These are phyloP conservation scores for Damaliscus lunatus DNA, from an alignment of 2,113 vertebrate species.

Conservation along the genomic window DNA sequence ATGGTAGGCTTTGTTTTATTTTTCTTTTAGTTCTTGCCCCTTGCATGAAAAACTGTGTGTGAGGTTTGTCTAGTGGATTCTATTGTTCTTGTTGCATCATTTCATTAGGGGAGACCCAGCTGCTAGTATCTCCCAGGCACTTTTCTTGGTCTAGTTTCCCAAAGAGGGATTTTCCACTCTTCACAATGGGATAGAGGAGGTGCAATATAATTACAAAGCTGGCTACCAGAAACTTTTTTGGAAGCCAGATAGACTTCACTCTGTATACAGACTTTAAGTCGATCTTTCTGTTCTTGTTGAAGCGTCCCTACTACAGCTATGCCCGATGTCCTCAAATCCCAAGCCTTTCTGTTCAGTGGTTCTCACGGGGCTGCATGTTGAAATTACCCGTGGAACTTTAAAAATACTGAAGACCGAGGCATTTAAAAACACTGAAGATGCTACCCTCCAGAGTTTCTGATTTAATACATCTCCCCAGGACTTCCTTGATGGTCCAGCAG, in stretches of 20 bases:
- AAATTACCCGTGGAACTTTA: not conserved
- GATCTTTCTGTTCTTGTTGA: not conserved
- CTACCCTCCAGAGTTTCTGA: not conserved
- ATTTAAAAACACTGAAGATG: not conserved
- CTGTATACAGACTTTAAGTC: not conserved
- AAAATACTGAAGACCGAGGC: not conserved
- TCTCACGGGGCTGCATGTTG: not conserved
- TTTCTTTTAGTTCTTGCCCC: not conserved
- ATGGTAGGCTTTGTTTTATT: not conserved
- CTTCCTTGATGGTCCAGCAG: not conserved
- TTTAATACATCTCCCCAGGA: not conserved
- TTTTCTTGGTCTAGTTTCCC: not conserved
- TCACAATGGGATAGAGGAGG: not conserved
- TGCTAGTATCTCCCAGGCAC: too few relatives aligned
- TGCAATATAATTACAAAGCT: not conserved
- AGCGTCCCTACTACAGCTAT: not conserved
- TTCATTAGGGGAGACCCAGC: not conserved
- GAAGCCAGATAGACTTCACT: not conserved
- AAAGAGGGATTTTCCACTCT: not conserved
- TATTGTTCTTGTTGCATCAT: not conserved
- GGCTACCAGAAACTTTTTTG: not conserved
- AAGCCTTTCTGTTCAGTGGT: not conserved
- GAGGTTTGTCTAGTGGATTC: not conserved
- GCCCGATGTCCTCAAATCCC: not conserved
- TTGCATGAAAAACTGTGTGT: not conserved